A percentile compares a stretch with the other conserved stretches of the same genome.
Conservation (phyloP, 2,888 invertebrate genomes). For the Cyclophora punctaria region DNA sequence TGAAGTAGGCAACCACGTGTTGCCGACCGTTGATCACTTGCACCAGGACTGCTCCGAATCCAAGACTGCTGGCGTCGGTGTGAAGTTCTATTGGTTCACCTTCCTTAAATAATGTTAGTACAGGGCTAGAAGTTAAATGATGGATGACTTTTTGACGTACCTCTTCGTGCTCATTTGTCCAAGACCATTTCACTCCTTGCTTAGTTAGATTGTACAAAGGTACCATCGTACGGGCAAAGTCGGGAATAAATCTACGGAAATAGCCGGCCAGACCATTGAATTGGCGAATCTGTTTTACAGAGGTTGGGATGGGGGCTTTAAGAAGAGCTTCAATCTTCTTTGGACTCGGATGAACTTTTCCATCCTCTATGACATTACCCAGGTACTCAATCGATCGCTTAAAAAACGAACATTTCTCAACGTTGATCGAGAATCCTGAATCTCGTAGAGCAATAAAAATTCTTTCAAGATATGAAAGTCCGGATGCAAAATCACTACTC, state of each 20-base stretch:
- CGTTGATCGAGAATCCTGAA: slow-evolving; percentile 27
- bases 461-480: slow-evolving; percentile 14
- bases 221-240: slow-evolving; percentile 15
- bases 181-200: slow-evolving; percentile 13
- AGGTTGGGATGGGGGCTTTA: slow-evolving; percentile 22
- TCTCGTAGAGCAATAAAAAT: slow-evolving; percentile 18
- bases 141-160: not conserved
- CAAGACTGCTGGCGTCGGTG: slow-evolving; percentile 4
- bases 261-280: slow-evolving; percentile 19
- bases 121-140: not conserved
- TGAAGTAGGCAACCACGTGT: slow-evolving; percentile 8
- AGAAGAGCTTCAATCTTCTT: slow-evolving; percentile 24
- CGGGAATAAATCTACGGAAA: slow-evolving; percentile 16
- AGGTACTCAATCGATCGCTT: slow-evolving; percentile 22
- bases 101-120: slow-evolving; percentile 10
- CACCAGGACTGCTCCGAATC: slow-evolving; percentile 10
- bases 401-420: slow-evolving; percentile 20
- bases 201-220: slow-evolving; percentile 19
- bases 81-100: slow-evolving; percentile 5
- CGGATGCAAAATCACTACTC: slow-evolving; percentile 11
- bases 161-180: slow-evolving; percentile 18
- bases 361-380: slow-evolving; percentile 20
- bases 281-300: not conserved
- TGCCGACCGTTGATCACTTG: slow-evolving; percentile 9
- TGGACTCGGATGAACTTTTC: slow-evolving; percentile 24